Evolutionary conservation across 2,797 vertebrate species (phyloP).

Genomic region (Hozukius guyotensis): DNA sequence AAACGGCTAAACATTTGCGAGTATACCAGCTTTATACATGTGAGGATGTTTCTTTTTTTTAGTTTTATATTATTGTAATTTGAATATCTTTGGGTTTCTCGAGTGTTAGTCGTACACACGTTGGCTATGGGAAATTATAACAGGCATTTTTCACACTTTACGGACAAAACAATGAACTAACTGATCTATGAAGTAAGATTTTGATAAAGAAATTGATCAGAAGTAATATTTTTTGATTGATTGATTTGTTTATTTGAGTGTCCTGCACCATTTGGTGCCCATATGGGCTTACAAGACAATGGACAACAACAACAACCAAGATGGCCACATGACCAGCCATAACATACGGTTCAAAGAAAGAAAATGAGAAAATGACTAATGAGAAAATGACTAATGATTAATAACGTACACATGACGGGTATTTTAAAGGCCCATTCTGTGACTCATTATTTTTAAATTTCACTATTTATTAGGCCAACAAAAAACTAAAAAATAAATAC

Average conservation of each 20-base stretch:
- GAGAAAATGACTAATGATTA: no score
- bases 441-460: not conserved
- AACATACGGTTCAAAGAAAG: no score
- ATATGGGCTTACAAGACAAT: no score
- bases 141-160: not conserved
- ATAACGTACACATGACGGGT: not conserved
- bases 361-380: no score
- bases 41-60: not conserved
- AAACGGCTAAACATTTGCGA: not conserved
- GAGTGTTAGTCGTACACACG: fast-evolving
- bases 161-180: not conserved
- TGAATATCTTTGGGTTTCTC: not conserved
- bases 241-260: no score
- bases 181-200: not conserved
- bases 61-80: not conserved
- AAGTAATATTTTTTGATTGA: no score
- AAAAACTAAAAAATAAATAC: not conserved
- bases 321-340: no score
- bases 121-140: not conserved
- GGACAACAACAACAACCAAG: no score
- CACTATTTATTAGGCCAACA: no score
- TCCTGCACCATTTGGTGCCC: no score
- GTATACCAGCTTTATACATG: not conserved
- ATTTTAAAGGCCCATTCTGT: not conserved
- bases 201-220: not conserved